Evolutionary conservation across 1,140 invertebrate genomes (phyloP), one percentile per base, ranked within the genome.

Genomic region (Saccostrea glomerata): DNA sequence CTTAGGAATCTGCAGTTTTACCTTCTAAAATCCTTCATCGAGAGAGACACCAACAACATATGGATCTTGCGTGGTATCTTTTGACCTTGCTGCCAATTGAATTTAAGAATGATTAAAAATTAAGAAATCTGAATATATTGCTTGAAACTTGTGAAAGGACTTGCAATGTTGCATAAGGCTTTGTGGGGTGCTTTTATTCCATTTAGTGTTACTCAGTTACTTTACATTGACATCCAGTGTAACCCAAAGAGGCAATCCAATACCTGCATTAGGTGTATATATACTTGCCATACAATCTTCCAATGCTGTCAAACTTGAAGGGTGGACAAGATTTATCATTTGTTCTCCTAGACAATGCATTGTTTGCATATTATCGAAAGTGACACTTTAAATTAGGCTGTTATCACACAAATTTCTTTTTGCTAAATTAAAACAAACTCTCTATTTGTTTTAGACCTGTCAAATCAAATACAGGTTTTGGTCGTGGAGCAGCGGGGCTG

Each of bases 301-400:
- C 12, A 30, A 36, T 15, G 70, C 70, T 77, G 70, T 77, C 70
- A 77, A 36, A 13, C 3, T 9, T 77, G 70, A 77, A 77, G 70
- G 70, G 70, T 77, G 70, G 70, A 77, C 70, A 77, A 77, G 70
- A 77, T 77, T 77, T 77, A 77, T 77, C 70, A 77, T 77, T 77
- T 77, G 70, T 77, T 77, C 70, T 77, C 70, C 25, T 77, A 77
- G 70, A 77, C 70, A 77, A 77, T 77, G 70, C 70, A 77, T 77
- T 77, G 70, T 77, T 77, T 77, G 70, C 70, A 25, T 30, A 77
- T 36, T 30, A 77, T 77, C 70, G 25, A 77, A 77, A 77, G 30
- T 77, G 70, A 77, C 70, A 77, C 70, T 77, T 77, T 77, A 77
- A 77, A 77, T 77, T 77, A 77, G 70, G 70, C 25, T 77, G 70